A percentile compares a stretch with the other conserved stretches of the same genome.
Conservation (phyloP, 2,797 vertebrate species). For the Emydoidea blandingii region DNA sequence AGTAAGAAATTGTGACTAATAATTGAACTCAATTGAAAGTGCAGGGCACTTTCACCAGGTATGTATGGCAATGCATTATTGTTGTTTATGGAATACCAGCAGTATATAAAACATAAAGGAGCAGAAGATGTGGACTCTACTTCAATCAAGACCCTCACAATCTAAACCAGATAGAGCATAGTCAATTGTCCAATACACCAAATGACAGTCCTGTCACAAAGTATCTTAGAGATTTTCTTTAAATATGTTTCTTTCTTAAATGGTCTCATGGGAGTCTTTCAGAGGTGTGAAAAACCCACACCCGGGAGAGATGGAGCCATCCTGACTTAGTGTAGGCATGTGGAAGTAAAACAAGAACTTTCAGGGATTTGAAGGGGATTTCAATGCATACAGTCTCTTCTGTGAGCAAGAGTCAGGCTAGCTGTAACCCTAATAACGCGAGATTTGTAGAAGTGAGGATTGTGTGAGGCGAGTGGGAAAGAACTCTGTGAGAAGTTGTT, state of each 20-base stretch:
- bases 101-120: neutral
- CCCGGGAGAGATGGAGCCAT: too few relatives aligned
- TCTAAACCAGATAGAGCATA: slow-evolving; percentile 57
- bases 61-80: slow-evolving; percentile 4
- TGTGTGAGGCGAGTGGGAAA: too few relatives aligned
- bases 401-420: too few relatives aligned
- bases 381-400: too few relatives aligned
- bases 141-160: slow-evolving; percentile 51
- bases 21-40: neutral
- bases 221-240: slow-evolving; percentile 60
- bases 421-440: too few relatives aligned
- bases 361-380: too few relatives aligned
- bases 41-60: neutral
- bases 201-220: slow-evolving; percentile 22
- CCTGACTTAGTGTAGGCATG: too few relatives aligned
- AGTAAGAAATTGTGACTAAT: neutral
- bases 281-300: too few relatives aligned
- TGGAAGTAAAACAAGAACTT: too few relatives aligned
- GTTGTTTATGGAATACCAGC: slow-evolving; percentile 20
- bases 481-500: too few relatives aligned
- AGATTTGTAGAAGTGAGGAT: too few relatives aligned
- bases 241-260: neutral
- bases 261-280: too few relatives aligned
- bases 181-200: slow-evolving; percentile 31
- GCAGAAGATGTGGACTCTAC: slow-evolving; percentile 12